phyloP scores from a whole-genome alignment of 1,140 invertebrate species.

The Microplitis demolitor region DNA sequence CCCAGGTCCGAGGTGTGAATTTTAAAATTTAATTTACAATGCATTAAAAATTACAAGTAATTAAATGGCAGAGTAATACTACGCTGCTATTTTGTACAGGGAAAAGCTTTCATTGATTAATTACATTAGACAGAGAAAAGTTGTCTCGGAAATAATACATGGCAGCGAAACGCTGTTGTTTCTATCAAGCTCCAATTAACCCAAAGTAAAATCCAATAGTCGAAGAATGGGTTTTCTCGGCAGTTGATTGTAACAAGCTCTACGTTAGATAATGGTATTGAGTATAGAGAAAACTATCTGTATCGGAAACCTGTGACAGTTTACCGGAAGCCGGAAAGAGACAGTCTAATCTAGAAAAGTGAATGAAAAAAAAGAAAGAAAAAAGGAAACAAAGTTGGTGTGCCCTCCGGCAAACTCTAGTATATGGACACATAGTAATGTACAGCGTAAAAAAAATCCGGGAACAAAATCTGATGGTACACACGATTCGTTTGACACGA shows the following conservation, averaged over 20 bases:
- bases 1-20: no score
- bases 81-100: no score
- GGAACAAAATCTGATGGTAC: constrained; percentile 1
- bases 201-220: constrained; percentile 12
- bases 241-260: background rate
- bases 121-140: background rate
- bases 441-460: background rate
- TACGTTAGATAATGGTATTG: background rate
- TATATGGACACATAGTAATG: background rate
- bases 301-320: constrained; percentile 6
- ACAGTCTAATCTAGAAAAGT: background rate
- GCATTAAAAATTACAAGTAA: no score
- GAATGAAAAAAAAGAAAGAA: background rate
- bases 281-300: background rate
- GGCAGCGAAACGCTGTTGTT: background rate
- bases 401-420: no score
- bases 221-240: constrained; percentile 3
- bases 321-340: no score
- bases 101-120: background rate
- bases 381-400: background rate
- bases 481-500: background rate
- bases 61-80: no score
- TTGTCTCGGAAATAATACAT: background rate
- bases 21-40: no score
- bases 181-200: constrained; percentile 9